Evolutionary conservation across 2,888 invertebrate genomes (phyloP).

Genomic region (Dryococelus australis): DNA sequence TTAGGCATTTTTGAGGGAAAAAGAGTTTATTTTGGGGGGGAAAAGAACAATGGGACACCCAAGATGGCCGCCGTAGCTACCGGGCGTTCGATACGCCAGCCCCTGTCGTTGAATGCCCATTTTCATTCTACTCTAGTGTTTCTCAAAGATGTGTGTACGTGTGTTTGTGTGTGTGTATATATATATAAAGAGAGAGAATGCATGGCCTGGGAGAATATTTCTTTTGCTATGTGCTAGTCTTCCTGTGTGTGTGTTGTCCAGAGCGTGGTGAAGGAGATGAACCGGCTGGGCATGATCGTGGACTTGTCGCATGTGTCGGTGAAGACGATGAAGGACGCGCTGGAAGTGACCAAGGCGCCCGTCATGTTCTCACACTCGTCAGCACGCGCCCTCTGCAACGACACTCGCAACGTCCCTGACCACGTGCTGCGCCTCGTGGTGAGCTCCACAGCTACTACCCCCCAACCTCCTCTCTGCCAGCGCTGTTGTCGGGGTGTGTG

Average conservation of each 20-base stretch:
- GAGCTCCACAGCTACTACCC: constrained; percentile 7
- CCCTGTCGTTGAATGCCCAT: too few relatives aligned
- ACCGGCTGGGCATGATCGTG: constrained; percentile 87
- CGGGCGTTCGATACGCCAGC: too few relatives aligned
- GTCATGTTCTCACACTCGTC: constrained; percentile 89
- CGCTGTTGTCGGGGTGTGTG: not conserved
- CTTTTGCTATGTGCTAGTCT: not conserved
- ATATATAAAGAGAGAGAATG: too few relatives aligned
- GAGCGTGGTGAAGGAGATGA: constrained; percentile 82
- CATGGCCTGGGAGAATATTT: too few relatives aligned
- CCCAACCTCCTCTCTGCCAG: too few relatives aligned
- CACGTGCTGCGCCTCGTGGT: constrained; percentile 65
- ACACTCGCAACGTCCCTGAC: constrained; percentile 83
- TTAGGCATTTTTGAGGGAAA: too few relatives aligned
- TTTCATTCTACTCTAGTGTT: too few relatives aligned
- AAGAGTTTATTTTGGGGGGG: too few relatives aligned
- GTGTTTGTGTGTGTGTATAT: too few relatives aligned
- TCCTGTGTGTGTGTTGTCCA: constrained; percentile 34
- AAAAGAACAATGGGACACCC: too few relatives aligned
- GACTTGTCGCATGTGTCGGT: constrained; percentile 84
- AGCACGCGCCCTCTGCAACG: constrained; percentile 80
- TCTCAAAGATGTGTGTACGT: too few relatives aligned
- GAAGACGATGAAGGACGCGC: constrained; percentile 81
- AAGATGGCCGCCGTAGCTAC: too few relatives aligned
- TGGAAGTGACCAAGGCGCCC: constrained; percentile 79